Evolutionary conservation across 2,888 invertebrate genomes (phyloP).

Genomic region (Diplazon laetatorius): DNA sequence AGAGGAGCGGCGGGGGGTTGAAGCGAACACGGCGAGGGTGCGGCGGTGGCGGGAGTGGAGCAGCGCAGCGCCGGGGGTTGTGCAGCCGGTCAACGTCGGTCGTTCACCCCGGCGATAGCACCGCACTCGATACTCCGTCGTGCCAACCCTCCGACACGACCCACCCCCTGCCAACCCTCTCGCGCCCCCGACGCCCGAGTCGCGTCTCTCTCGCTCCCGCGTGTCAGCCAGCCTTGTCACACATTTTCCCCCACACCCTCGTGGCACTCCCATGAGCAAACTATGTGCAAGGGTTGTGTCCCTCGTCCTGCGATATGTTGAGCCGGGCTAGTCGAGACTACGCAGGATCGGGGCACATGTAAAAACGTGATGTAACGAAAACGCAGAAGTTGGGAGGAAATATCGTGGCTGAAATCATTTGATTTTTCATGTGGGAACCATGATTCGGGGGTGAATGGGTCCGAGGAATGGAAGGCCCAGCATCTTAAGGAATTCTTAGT

Average conservation of each 20-base stretch:
- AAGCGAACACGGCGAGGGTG: too few species aligned
- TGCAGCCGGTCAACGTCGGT: conserved; percentile 77
- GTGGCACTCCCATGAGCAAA: conserved; percentile 33
- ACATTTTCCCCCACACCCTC: conserved; percentile 19
- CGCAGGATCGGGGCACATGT: conserved; percentile 22
- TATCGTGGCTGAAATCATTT: too few species aligned
- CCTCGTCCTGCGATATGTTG: conserved; percentile 31
- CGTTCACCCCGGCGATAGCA: conserved; percentile 74
- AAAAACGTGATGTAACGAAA: too few species aligned
- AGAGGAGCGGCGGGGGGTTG: too few species aligned
- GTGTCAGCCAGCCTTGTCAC: conserved; percentile 21
- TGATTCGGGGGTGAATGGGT: too few species aligned
- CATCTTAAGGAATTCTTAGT: too few species aligned
- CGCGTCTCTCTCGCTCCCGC: conserved; percentile 9
- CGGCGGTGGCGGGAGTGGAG: conserved; percentile 15
- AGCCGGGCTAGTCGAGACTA: conserved; percentile 22
- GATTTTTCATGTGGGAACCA: too few species aligned
- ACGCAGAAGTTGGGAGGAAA: too few species aligned
- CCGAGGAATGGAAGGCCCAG: too few species aligned
- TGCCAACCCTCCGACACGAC: conserved; percentile 58
- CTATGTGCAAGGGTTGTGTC: conserved; percentile 23
- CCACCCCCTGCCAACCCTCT: conserved; percentile 15
- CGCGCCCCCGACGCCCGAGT: not conserved
- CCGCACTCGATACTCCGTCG: conserved; percentile 72
- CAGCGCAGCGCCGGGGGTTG: conserved; percentile 67